Percentiles rank a stretch among this genome's conserved stretches.
Evolutionary conservation across 1,140 invertebrate genomes (phyloP).

Genomic region (Planococcus citri): DNA sequence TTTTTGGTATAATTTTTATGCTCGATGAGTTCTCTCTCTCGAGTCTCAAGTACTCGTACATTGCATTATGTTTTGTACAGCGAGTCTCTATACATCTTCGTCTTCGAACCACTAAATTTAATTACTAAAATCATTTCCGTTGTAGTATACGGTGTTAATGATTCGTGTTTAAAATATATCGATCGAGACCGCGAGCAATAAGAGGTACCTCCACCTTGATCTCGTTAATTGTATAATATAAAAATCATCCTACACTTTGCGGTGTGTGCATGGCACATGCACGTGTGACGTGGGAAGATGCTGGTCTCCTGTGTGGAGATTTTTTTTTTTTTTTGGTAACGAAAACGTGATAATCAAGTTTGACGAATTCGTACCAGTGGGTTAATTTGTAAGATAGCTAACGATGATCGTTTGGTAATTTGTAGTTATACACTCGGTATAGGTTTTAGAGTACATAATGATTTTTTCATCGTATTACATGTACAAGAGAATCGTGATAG

Average conservation of each 20-base stretch:
- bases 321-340: no score
- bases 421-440: background rate
- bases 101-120: conserved; percentile 1
- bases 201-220: no score
- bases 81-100: no score
- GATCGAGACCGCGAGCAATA: no score
- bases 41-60: no score
- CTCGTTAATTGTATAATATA: background rate
- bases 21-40: background rate
- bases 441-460: no score
- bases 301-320: no score
- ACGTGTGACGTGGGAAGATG: background rate
- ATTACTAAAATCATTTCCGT: background rate
- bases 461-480: no score
- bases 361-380: background rate
- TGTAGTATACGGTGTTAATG: background rate
- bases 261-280: background rate
- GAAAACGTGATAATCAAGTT: background rate
- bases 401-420: background rate
- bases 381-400: background rate
- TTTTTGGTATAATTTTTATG: background rate
- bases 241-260: no score
- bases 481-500: background rate
- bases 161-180: background rate
- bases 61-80: no score